Conservation (phyloP, 2,113 vertebrate species). For the Campylorhamphus procurvoides region DNA sequence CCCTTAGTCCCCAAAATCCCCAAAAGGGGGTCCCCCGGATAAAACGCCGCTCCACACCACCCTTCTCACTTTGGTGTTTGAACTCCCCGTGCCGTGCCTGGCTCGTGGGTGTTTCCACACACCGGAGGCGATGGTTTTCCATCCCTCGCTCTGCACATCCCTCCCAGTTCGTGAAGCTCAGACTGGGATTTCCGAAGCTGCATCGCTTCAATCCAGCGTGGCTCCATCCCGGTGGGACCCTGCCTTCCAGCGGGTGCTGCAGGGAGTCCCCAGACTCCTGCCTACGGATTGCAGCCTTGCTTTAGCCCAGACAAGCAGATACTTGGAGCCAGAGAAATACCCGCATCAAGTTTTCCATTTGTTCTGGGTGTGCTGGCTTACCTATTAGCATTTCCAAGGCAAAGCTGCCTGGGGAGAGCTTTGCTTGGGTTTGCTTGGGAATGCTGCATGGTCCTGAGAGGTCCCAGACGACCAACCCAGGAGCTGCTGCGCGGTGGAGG, state of each 20-base stretch:
- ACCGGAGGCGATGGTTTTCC: background rate
- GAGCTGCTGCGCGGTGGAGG: background rate
- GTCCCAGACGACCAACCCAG: background rate
- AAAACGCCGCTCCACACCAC: background rate
- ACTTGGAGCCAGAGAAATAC: background rate
- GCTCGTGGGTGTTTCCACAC: background rate
- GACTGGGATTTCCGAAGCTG: background rate
- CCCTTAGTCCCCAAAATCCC: background rate
- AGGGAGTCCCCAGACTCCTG: background rate
- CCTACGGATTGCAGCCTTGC: background rate
- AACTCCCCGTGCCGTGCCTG: background rate
- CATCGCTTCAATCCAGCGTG: fast-evolving
- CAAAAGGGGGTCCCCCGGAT: fast-evolving
- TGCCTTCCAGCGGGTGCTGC: background rate
- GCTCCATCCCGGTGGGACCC: background rate
- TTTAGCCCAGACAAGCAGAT: background rate
- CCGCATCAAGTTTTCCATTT: slow-evolving; percentile 11
- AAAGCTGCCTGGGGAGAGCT: background rate
- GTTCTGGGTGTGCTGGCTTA: slow-evolving; percentile 3
- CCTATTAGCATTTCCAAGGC: background rate
- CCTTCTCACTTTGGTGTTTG: background rate
- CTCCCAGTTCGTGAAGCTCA: background rate
- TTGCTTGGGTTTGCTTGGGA: background rate
- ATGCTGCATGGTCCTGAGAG: background rate
- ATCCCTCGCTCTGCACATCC: background rate